Conservation (phyloP, 2,797 vertebrate genomes). For the Labeo calbasu region DNA sequence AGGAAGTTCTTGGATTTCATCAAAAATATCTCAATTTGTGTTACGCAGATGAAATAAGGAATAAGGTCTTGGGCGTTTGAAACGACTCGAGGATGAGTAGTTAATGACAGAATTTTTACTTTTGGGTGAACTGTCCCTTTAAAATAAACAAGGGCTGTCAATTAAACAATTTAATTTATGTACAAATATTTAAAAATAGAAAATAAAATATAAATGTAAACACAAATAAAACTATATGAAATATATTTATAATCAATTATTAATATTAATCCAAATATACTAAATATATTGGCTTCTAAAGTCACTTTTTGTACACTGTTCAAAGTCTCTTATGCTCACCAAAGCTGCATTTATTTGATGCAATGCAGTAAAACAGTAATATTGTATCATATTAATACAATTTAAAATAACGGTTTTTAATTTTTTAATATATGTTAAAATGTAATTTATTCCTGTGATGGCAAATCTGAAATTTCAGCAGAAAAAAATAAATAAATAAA, state of each 20-base stretch:
- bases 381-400: neutral
- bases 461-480: neutral
- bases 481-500: no score
- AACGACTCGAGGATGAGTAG: no score
- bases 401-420: neutral
- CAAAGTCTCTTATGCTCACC: neutral
- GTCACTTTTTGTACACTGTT: neutral
- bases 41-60: no score
- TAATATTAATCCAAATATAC: neutral
- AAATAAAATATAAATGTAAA: neutral
- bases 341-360: neutral
- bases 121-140: neutral
- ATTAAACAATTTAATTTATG: neutral
- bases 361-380: neutral
- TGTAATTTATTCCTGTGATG: neutral
- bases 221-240: neutral
- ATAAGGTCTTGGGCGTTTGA: no score
- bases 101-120: no score
- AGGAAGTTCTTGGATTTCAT: no score
- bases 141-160: neutral
- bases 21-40: no score
- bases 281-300: neutral
- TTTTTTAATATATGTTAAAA: neutral
- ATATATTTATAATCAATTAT: neutral
- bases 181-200: neutral